These are phyloP conservation scores for Megamerina dolium DNA, from an alignment of 2,888 invertebrate genomes.

Conservation along the genomic window DNA sequence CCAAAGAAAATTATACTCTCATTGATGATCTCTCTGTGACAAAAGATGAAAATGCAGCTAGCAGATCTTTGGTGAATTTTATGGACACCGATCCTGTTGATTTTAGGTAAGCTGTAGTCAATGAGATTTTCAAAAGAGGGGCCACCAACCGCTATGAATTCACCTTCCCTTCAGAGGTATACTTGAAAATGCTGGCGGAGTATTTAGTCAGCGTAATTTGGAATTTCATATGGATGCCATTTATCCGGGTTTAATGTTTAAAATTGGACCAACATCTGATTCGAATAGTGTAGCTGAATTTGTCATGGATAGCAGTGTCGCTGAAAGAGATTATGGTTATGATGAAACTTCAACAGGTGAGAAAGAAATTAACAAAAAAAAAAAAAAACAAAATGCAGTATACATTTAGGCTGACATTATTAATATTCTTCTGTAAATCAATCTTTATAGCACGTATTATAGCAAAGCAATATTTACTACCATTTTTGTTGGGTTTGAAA, in stretches of 20 bases:
- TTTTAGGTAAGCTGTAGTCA: slow-evolving; percentile 53
- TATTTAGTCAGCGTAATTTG: slow-evolving; percentile 65
- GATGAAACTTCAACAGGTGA: slow-evolving; percentile 44
- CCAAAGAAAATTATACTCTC: slow-evolving; percentile 61
- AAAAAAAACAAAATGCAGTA: slow-evolving; percentile 6
- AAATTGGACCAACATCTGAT: slow-evolving; percentile 64
- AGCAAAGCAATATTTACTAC: slow-evolving; percentile 67
- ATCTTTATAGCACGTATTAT: slow-evolving; percentile 59
- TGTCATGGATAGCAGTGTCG: slow-evolving; percentile 56
- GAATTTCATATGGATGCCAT: slow-evolving; percentile 69
- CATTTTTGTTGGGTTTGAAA: slow-evolving; percentile 72
- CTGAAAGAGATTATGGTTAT: slow-evolving; percentile 51
- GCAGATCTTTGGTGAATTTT: slow-evolving; percentile 61
- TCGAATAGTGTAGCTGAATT: slow-evolving; percentile 71
- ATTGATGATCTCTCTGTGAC: slow-evolving; percentile 60
- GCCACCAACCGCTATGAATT: too few relatives aligned
- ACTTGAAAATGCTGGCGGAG: slow-evolving; percentile 61
- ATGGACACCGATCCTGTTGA: slow-evolving; percentile 69
- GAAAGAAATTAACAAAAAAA: slow-evolving; percentile 5
- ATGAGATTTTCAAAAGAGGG: not conserved
- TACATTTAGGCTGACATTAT: slow-evolving; percentile 10
- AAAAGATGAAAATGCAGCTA: slow-evolving; percentile 58
- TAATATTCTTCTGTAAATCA: not conserved
- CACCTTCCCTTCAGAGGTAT: slow-evolving; percentile 56
- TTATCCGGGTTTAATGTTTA: slow-evolving; percentile 70